phyloP scores from a whole-genome alignment of 1,140 invertebrate species.

The Brachionus manjavacas region DNA sequence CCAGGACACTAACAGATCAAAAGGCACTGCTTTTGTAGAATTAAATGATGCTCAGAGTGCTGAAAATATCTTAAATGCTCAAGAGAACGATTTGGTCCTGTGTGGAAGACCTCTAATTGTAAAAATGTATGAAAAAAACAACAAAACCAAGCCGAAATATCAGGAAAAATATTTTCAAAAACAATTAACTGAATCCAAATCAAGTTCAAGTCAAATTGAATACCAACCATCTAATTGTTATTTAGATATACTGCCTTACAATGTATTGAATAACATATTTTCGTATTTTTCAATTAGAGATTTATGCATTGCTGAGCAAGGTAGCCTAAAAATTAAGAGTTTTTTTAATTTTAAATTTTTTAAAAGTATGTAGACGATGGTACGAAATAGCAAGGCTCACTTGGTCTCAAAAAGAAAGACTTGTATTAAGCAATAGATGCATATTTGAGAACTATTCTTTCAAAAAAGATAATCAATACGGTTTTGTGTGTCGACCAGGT shows the following conservation, averaged over 20 bases:
- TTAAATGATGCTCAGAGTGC: not conserved
- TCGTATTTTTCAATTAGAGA: conserved; percentile 12
- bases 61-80: conserved; percentile 5
- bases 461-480: not conserved
- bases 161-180: not conserved
- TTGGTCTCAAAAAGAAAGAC: not conserved
- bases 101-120: not conserved
- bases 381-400: not conserved
- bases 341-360: not conserved
- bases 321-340: not conserved
- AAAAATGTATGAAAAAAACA: not conserved
- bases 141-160: not conserved
- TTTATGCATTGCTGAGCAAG: conserved; percentile 30
- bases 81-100: not conserved
- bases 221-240: not conserved
- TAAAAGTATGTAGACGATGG: conserved; percentile 17
- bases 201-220: not conserved
- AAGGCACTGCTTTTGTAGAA: conserved; percentile 15
- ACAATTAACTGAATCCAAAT: not conserved
- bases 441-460: not conserved
- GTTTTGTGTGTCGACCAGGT: not conserved
- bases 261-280: not conserved
- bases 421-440: not conserved
- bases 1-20: not conserved
- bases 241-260: conserved; percentile 8